Evolutionary conservation across 2,888 invertebrate species (phyloP).

Genomic region (Gerosis bhagava): DNA sequence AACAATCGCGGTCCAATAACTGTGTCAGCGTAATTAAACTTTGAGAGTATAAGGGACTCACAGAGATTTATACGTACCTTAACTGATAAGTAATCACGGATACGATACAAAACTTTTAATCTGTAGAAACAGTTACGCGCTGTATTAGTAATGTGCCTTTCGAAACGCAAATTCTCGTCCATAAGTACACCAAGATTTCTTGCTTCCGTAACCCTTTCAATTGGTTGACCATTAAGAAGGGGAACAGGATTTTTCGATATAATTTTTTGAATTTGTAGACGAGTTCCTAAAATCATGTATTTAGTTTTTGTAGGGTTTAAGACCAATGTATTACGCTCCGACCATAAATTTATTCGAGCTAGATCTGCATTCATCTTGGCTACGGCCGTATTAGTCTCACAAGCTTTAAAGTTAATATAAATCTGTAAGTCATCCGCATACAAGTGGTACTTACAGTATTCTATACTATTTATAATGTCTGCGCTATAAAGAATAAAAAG

Average conservation of each 20-base stretch:
- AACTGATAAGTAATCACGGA: not conserved
- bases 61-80: not conserved
- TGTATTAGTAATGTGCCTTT: not conserved
- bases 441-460: slow-evolving; percentile 1
- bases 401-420: not conserved
- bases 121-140: slow-evolving; percentile 4
- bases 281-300: too few species aligned
- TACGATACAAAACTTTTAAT: not conserved
- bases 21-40: slow-evolving; percentile 6
- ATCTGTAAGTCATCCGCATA: slow-evolving; percentile 6
- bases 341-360: not conserved
- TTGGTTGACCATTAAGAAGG: not conserved
- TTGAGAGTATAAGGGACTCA: slow-evolving; percentile 6
- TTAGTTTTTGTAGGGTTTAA: slow-evolving; percentile 3
- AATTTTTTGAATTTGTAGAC: too few species aligned
- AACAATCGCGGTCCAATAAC: not conserved
- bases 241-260: too few species aligned
- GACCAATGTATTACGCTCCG: not conserved
- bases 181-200: slow-evolving; percentile 6
- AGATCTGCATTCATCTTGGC: not conserved
- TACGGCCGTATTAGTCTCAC: not conserved
- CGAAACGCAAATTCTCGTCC: not conserved
- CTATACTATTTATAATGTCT: not conserved
- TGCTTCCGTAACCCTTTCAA: not conserved
- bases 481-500: too few species aligned